Evolutionary conservation across 1,140 invertebrate genomes (phyloP).

Genomic region (Steinernema feltiae): DNA sequence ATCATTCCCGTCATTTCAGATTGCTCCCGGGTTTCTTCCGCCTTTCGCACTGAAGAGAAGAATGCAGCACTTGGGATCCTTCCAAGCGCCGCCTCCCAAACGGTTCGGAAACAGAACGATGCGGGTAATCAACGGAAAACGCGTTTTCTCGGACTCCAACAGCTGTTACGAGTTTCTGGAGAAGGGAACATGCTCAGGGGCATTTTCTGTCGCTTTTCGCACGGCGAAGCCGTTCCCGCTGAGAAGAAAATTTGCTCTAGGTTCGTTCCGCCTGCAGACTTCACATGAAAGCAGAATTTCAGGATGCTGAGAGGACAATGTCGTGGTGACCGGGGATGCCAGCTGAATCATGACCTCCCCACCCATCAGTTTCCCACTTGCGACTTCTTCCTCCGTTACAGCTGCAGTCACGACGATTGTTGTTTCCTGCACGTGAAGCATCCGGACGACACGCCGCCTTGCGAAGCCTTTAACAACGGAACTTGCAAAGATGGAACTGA

Average conservation of each 20-base stretch:
- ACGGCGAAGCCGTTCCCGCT: not conserved
- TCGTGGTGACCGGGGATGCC: not conserved
- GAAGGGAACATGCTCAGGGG: not conserved
- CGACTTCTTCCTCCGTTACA: not conserved
- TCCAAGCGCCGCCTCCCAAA: not conserved
- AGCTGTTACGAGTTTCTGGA: not conserved
- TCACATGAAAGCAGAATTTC: not conserved
- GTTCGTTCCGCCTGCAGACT: not conserved
- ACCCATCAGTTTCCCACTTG: not conserved
- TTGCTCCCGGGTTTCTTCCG: not conserved
- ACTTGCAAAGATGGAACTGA: not conserved
- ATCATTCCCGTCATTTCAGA: not conserved
- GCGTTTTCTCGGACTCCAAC: not conserved
- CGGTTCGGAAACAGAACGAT: not conserved
- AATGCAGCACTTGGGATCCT: not conserved
- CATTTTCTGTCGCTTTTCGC: not conserved
- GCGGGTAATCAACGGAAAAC: not conserved
- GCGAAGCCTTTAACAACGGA: conserved; percentile 1
- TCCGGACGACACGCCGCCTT: not conserved
- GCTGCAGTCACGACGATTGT: not conserved
- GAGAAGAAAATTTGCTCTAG: not conserved
- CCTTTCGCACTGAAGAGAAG: not conserved
- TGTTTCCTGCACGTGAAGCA: conserved; percentile 1
- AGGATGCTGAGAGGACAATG: not conserved
- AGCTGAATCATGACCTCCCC: not conserved